Conservation (phyloP, 2,113 vertebrate species). For the Corythoichthys intestinalis region DNA sequence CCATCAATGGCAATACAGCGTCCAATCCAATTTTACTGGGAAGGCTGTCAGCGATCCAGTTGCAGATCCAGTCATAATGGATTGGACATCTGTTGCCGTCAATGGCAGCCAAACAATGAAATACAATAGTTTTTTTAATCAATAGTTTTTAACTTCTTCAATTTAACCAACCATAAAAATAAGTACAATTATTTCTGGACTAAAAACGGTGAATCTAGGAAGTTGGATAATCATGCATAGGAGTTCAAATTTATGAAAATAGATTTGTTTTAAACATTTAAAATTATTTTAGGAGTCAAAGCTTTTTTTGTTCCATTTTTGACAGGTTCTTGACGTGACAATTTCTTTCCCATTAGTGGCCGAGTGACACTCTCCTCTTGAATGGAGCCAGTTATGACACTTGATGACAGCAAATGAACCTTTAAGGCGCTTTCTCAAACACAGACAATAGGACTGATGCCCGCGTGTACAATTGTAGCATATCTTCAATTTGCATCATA, state of each 20-base stretch:
- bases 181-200: neutral
- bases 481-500: conserved; percentile 1
- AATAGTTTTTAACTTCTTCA: too few species aligned
- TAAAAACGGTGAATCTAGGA: neutral
- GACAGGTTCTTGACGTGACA: neutral
- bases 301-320: neutral
- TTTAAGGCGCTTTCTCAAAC: neutral
- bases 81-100: too few species aligned
- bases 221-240: too few species aligned
- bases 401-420: neutral
- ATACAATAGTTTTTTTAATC: too few species aligned
- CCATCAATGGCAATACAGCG: too few species aligned
- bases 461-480: neutral
- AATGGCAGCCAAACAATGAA: too few species aligned
- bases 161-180: neutral
- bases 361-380: neutral
- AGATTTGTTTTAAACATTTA: too few species aligned
- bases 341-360: neutral
- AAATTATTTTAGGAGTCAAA: neutral
- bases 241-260: too few species aligned
- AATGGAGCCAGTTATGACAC: neutral
- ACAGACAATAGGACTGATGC: neutral
- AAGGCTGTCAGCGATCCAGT: too few species aligned
- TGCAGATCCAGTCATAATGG: too few species aligned
- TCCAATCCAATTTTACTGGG: too few species aligned